These are phyloP conservation scores for Agrilus planipennis DNA, from an alignment of 1,140 invertebrate genomes.

Conservation along the genomic window DNA sequence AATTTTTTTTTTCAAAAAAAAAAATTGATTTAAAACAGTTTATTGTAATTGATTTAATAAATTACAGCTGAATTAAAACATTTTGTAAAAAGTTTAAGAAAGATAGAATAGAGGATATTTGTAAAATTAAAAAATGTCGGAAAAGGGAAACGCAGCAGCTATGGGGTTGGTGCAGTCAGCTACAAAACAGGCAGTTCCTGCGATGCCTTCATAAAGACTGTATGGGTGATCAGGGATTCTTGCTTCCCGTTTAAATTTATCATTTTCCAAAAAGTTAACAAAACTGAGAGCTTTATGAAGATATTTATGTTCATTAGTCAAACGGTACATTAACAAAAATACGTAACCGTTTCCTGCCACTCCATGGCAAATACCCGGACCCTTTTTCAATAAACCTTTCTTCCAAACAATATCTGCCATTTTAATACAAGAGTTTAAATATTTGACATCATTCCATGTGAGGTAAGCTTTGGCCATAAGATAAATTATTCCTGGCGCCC, in stretches of 20 bases:
- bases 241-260: conserved; percentile 53
- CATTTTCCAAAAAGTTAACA: conserved; percentile 58
- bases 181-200: conserved; percentile 74
- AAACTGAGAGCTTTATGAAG: conserved; percentile 63
- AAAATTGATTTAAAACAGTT: too few relatives aligned
- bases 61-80: too few relatives aligned
- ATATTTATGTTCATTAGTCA: conserved; percentile 60
- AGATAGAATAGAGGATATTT: too few relatives aligned
- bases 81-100: too few relatives aligned
- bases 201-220: conserved; percentile 75
- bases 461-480: conserved; percentile 71
- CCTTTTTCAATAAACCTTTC: conserved; percentile 69
- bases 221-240: conserved; percentile 70
- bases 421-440: conserved; percentile 52
- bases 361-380: conserved; percentile 75
- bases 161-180: conserved; percentile 62
- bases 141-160: conserved; percentile 72
- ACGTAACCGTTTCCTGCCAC: conserved; percentile 77
- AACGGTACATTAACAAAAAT: conserved; percentile 64
- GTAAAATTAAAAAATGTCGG: conserved; percentile 64
- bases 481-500: conserved; percentile 69
- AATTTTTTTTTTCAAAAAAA: too few relatives aligned
- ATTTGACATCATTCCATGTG: conserved; percentile 60
- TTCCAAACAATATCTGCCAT: conserved; percentile 68
- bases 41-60: too few relatives aligned